Evolutionary conservation across 92 coral and sea anemone species (phyloP).

Genomic region (Phenganax marumi): DNA sequence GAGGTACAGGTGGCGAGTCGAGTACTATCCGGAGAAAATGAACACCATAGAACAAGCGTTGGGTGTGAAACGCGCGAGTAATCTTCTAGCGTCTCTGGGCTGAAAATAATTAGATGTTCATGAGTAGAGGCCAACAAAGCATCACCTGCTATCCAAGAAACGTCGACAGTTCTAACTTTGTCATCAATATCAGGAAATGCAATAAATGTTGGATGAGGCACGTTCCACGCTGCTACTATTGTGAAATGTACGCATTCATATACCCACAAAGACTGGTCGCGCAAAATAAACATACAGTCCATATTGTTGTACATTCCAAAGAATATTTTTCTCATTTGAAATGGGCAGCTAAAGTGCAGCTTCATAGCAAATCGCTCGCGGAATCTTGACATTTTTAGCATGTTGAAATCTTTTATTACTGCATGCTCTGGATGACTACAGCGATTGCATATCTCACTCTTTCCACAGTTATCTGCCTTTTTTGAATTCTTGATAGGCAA

Average conservation of each 20-base stretch:
- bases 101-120: neutral
- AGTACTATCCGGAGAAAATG: constrained; percentile 2
- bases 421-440: neutral
- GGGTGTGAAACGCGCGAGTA: neutral
- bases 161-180: neutral
- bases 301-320: neutral
- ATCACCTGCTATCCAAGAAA: neutral
- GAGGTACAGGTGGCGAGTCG: neutral
- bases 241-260: neutral
- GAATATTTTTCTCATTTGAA: neutral
- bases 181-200: too few species aligned
- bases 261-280: neutral
- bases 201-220: neutral
- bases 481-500: neutral
- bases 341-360: too few species aligned
- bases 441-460: neutral
- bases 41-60: neutral
- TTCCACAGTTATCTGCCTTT: neutral
- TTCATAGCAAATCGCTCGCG: too few species aligned
- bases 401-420: neutral
- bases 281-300: constrained; percentile 1
- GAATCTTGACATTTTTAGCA: too few species aligned
- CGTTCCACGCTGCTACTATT: neutral
- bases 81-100: neutral
- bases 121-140: neutral